These are phyloP conservation scores for Phataginus tricuspis DNA, from an alignment of 2,797 vertebrate species.

Conservation along the genomic window DNA sequence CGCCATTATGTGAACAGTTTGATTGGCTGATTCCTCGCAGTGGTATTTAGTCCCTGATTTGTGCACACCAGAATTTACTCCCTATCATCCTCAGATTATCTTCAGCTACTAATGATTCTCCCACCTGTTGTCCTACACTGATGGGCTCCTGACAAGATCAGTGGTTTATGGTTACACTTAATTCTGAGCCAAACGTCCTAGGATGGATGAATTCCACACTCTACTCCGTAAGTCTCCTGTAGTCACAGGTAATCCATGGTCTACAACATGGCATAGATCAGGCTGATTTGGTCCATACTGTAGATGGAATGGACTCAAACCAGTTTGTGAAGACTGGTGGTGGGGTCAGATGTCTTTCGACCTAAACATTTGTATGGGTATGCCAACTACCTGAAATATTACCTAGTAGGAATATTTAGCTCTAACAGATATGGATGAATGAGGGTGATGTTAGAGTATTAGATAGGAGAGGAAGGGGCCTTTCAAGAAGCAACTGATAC, in stretches of 20 bases:
- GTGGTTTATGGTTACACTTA: background rate
- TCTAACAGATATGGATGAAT: background rate
- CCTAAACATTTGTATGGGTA: background rate
- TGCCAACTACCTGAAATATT: background rate
- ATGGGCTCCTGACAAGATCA: background rate
- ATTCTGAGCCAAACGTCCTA: background rate
- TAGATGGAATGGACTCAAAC: background rate
- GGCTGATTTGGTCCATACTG: background rate
- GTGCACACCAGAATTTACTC: background rate
- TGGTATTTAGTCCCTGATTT: too few relatives aligned
- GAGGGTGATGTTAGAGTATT: background rate
- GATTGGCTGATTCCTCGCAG: background rate
- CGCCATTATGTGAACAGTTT: background rate
- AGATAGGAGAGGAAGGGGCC: background rate
- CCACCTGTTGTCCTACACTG: background rate
- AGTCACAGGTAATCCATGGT: background rate
- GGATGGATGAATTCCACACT: background rate
- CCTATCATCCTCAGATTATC: background rate
- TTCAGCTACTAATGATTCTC: background rate
- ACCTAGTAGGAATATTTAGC: background rate
- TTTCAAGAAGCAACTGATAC: background rate
- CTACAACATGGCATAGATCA: background rate
- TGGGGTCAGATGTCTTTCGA: background rate
- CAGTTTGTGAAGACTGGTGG: background rate
- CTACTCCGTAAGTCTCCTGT: background rate